Conservation (phyloP, 2,888 invertebrate species). For the Altica lythri region DNA sequence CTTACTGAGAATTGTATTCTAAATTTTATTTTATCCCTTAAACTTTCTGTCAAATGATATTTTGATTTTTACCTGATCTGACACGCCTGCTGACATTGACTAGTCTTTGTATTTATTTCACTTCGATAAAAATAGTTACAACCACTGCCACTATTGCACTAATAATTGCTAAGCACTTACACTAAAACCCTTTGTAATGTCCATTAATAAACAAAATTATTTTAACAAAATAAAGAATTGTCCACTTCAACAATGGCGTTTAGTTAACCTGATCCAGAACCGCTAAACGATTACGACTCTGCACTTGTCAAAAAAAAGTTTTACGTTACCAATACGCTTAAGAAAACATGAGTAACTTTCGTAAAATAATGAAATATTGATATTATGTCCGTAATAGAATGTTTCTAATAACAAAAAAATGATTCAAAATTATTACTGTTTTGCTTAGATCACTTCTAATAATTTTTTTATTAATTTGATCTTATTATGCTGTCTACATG, state of each 20-base stretch:
- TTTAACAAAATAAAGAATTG: conserved; percentile 46
- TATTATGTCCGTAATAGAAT: no score
- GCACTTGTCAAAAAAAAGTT: background rate
- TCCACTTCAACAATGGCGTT: conserved; percentile 57
- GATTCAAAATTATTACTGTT: no score
- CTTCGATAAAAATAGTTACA: conserved; percentile 49
- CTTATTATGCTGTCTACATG: no score
- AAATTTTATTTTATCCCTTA: conserved; percentile 41
- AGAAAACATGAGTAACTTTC: no score
- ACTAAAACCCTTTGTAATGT: conserved; percentile 43
- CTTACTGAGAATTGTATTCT: conserved; percentile 10
- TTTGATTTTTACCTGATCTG: conserved; percentile 77
- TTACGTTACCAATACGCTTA: background rate
- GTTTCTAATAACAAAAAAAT: no score
- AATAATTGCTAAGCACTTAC: conserved; percentile 44
- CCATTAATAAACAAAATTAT: conserved; percentile 42
- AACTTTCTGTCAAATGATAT: conserved; percentile 53
- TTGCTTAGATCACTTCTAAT: no score
- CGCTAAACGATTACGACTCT: conserved; percentile 23
- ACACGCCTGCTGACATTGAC: conserved; percentile 92
- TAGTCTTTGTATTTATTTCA: conserved; percentile 65
- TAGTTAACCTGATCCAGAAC: conserved; percentile 38
- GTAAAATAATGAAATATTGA: no score
- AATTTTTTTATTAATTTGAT: no score
- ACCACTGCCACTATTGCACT: conserved; percentile 51